Evolutionary conservation across 2,797 vertebrate genomes (phyloP).

Genomic region (Erpetoichthys calabaricus): DNA sequence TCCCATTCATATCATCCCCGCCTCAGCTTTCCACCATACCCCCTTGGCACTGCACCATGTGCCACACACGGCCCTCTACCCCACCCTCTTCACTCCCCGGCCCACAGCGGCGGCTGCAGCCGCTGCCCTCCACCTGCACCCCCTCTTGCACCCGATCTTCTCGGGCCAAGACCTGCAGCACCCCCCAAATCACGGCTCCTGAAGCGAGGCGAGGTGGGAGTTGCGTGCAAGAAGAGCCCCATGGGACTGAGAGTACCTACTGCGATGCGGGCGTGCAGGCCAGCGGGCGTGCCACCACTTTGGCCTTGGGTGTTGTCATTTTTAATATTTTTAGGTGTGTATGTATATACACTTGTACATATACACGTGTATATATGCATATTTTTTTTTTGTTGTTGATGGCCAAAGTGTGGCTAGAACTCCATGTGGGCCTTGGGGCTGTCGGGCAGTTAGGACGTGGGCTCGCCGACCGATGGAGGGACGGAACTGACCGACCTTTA

Average conservation of each 20-base stretch:
- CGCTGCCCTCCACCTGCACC: conserved; percentile 87
- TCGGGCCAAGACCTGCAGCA: conserved; percentile 98
- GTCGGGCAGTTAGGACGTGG: no score
- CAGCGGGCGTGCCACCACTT: conserved; percentile 9
- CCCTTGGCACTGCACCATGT: conserved; percentile 85
- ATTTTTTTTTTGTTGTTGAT: conserved; percentile 16
- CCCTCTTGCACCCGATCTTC: conserved; percentile 93
- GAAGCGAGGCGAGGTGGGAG: conserved; percentile 30
- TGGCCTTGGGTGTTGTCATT: no score
- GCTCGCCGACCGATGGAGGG: no score
- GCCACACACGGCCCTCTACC: conserved; percentile 81
- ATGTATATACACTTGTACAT: no score
- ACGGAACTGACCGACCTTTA: no score
- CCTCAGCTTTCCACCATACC: conserved; percentile 83
- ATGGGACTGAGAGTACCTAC: conserved; percentile 10
- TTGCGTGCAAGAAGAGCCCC: conserved; percentile 1
- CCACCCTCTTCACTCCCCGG: conserved; percentile 74
- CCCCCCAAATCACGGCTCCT: conserved; percentile 90
- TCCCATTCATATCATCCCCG: conserved; percentile 95
- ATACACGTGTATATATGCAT: conserved; percentile 7
- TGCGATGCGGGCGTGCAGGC: conserved; percentile 6
- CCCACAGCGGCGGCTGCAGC: conserved; percentile 70
- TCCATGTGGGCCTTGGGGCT: no score
- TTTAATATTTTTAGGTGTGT: no score
- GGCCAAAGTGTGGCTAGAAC: conserved; percentile 14